Evolutionary conservation across 2,113 vertebrate species (phyloP), one percentile per base, ranked within the genome.

Genomic region (Albula glossodonta): DNA sequence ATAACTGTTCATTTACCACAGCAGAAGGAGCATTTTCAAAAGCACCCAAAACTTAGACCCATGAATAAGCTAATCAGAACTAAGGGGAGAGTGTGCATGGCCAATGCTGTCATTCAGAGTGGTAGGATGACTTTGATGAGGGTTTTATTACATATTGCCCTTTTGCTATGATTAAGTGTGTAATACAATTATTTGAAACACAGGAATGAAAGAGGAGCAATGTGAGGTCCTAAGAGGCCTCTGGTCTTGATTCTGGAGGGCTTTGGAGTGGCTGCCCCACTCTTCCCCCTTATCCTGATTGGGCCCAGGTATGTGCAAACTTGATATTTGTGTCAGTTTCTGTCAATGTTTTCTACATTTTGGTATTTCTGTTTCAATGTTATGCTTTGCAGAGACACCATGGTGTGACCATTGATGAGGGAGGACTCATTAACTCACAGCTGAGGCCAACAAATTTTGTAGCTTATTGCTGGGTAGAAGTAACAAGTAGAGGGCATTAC

Each of bases 101-200:
- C 84, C 77, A 48, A 83, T 85, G 80, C 80, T 41, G 80, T 91
- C 86, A 88, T 88, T 87, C 87, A 80, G 78, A 60, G n/a, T 56
- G 63, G 78, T 78, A 48, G 81, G 86, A 77, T 41, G 84, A 15
- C 51, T 19, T 86, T 83, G 63, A 89, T 85, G 92, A 80, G 79
- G 78, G 91, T 93, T 91, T 89, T 88, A 92, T 89, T 85, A 85
- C 88, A 84, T 88, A 90, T 90, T 88, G 91, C 92, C 91, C 91
- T 93, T 91, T 93, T 92, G 91, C 93, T 93, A 93, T 93, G 92
- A 94, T 95, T 93, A 95, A 94, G 93, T 94, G 92, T 90, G 92
- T 91, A 93, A 93, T 92, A 92, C 93, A 92, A 93, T 94, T 93
- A 92, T 92, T 93, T 90, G 91, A 93, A 91, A 93, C 90, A 86